These are phyloP conservation scores for Zoanthus sansibaricus DNA, from an alignment of 92 coral and sea anemone species.

Conservation along the genomic window DNA sequence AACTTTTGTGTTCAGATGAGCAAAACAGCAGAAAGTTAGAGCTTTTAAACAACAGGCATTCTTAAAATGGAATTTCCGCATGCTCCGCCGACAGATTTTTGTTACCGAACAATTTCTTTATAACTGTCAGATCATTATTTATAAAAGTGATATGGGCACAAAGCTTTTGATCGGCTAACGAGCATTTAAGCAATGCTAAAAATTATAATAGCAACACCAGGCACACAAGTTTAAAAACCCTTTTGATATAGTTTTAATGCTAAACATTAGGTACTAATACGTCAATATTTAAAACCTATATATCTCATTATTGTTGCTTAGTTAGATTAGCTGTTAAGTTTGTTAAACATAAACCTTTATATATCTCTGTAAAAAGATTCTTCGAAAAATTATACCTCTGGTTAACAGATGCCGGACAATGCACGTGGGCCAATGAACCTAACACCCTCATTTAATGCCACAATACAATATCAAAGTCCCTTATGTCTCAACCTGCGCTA, in stretches of 20 bases:
- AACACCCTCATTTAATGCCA: slow-evolving; percentile 24
- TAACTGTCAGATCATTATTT: slow-evolving; percentile 47
- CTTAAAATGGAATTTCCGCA: slow-evolving; percentile 34
- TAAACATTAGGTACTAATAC: slow-evolving; percentile 42
- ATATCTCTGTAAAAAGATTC: slow-evolving; percentile 1
- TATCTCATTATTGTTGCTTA: neutral
- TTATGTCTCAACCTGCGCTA: slow-evolving; percentile 26
- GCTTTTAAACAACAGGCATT: neutral
- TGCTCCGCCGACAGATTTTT: slow-evolving; percentile 1
- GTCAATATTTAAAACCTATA: neutral
- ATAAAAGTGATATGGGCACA: slow-evolving; percentile 25
- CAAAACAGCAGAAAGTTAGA: slow-evolving; percentile 14
- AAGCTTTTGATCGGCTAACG: slow-evolving; percentile 39
- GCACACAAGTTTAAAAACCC: neutral
- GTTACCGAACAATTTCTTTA: slow-evolving; percentile 36
- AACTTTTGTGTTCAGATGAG: slow-evolving; percentile 9
- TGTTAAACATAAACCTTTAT: neutral
- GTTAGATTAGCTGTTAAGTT: neutral
- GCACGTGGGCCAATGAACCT: slow-evolving; percentile 4
- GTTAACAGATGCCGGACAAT: slow-evolving; percentile 2
- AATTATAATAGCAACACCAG: slow-evolving; percentile 49
- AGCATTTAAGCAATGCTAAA: slow-evolving; percentile 51
- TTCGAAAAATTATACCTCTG: slow-evolving; percentile 8
- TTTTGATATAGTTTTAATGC: slow-evolving; percentile 40
- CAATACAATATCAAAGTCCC: slow-evolving; percentile 3